These are phyloP conservation scores for Vultur gryphus DNA, from an alignment of 2,797 vertebrate genomes.

Conservation along the genomic window DNA sequence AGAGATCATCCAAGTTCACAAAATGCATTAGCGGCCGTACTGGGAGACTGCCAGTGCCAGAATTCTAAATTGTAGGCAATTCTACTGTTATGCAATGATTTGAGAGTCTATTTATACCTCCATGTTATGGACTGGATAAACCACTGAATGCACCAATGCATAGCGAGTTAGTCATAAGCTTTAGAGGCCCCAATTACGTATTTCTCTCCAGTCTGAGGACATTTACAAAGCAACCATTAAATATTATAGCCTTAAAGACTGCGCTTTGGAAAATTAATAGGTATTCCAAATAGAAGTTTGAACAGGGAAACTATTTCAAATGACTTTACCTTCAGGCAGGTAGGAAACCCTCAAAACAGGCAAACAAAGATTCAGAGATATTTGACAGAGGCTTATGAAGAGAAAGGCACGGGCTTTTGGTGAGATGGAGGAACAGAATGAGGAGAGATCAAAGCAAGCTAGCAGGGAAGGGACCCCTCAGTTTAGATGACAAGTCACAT, in stretches of 20 bases:
- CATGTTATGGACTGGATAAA: not conserved
- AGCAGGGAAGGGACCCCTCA: not conserved
- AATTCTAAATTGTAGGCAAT: not conserved
- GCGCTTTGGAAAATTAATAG: not conserved
- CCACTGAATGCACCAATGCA: not conserved
- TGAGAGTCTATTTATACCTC: conserved; percentile 8
- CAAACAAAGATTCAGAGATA: not conserved
- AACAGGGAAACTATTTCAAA: not conserved
- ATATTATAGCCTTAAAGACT: not conserved
- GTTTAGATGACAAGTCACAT: not conserved
- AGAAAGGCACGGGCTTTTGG: not conserved
- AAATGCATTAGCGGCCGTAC: not conserved
- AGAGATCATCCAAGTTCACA: not conserved
- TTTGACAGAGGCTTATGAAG: not conserved
- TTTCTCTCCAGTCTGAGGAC: not conserved
- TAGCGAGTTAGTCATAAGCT: not conserved
- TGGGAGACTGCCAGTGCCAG: not conserved
- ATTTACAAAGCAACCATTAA: not conserved
- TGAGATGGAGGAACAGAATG: not conserved
- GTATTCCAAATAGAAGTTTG: not conserved
- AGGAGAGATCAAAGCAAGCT: not conserved
- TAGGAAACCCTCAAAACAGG: not conserved
- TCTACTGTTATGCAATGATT: not conserved
- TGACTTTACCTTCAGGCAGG: not conserved
- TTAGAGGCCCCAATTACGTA: fast-evolving